Evolutionary conservation across 2,797 vertebrate species (phyloP), one percentile per base, ranked within the genome.

Genomic region (Sitta carolinensis): DNA sequence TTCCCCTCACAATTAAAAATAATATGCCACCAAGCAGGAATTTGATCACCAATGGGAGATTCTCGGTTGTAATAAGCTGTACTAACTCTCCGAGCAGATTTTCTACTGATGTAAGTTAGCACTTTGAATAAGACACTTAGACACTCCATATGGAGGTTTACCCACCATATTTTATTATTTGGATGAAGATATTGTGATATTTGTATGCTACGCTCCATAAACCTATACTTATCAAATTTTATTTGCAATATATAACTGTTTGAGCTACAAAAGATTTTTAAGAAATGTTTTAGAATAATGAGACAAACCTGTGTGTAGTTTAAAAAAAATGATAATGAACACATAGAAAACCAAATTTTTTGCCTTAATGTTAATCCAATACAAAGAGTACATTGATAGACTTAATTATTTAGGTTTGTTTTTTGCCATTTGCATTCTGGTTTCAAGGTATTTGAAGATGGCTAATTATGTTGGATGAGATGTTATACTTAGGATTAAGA

Each of bases 291-390:
- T 73, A 18, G 25, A 57, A 42, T 45, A 34, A 59, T 80, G 17
- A 47, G 25, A 67, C 3, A 63, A 67, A 59, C 2, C 4, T 50
- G 2, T 26, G 13, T 9, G 25, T 8, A 58, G 26, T 23, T 30
- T 26, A 10, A 4, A 5, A 25, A 79, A 50, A 45, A 1, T 0
- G 50, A 26, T 5, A 25, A 38, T 30, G 5, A 18, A 34, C 2
- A 64, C 62, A 17, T 0, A 80, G 7, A 12, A 47, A 54, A 42
- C 29, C 57, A 40, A 1, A 20, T 55, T 48, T 21, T 9, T 36
- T 36, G 2, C 7, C 9, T 78, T 69, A 36, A 36, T 36, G 43
- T 48, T 83, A 70, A 58, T 72, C 17, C 34, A 81, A 47, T 13
- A 72, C 22, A 26, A 78, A 48, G 9, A 15, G 6, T 55, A 36